phyloP scores from a whole-genome alignment of 2,888 invertebrate genomes.

The Stenotaenia linearis region DNA sequence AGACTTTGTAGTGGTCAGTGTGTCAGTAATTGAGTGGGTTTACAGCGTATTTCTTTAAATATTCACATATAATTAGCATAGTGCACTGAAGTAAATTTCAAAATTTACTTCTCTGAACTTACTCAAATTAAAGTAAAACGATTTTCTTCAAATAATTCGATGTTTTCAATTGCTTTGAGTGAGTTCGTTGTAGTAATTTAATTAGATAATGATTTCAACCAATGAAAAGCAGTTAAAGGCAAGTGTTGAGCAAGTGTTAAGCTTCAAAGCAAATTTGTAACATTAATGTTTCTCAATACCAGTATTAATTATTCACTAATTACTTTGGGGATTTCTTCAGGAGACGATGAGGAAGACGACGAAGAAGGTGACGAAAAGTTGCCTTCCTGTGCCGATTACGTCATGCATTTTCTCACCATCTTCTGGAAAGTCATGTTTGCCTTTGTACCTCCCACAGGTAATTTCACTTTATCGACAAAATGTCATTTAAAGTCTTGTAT shows the following conservation, averaged over 20 bases:
- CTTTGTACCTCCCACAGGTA: conserved; percentile 95
- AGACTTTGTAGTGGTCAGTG: neutral
- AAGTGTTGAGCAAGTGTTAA: neutral
- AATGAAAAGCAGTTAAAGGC: neutral
- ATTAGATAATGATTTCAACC: too few species aligned
- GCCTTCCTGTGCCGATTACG: conserved; percentile 85
- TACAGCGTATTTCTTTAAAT: neutral
- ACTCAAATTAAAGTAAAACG: too few species aligned
- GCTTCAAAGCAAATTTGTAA: neutral
- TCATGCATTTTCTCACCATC: conserved; percentile 90
- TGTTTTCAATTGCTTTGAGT: too few species aligned
- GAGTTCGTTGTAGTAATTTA: too few species aligned
- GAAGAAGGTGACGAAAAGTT: conserved; percentile 54
- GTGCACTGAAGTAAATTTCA: neutral
- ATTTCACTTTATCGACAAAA: neutral
- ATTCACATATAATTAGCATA: neutral
- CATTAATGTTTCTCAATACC: neutral
- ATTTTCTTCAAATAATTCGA: too few species aligned
- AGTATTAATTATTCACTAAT: neutral
- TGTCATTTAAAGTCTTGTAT: neutral
- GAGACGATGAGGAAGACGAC: conserved; percentile 51
- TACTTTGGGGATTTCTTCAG: conserved; percentile 28
- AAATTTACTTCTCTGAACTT: neutral
- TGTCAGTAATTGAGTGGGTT: neutral
- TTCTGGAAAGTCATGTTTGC: conserved; percentile 99